A percentile compares a stretch with the other conserved stretches of the same genome.
These are phyloP conservation scores for Lota lota DNA, from an alignment of 2,113 vertebrate species.

Conservation along the genomic window DNA sequence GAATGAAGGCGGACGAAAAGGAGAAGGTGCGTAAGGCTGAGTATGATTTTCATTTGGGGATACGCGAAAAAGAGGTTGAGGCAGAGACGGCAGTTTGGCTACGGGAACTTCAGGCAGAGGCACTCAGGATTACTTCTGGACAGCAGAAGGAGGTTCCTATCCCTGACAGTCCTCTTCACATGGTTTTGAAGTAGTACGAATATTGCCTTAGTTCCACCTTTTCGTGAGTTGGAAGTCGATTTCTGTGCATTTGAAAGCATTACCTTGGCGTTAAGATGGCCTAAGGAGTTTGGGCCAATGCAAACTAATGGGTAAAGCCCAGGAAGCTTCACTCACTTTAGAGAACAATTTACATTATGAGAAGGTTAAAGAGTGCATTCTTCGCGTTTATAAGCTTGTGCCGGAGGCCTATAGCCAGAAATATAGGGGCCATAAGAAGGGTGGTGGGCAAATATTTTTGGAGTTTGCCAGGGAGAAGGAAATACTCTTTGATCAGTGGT, in stretches of 20 bases:
- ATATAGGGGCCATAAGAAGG: neutral
- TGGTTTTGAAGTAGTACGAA: neutral
- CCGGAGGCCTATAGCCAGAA: conserved; percentile 1
- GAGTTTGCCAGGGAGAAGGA: conserved; percentile 17
- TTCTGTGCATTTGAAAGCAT: too few relatives aligned
- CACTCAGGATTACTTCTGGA: neutral
- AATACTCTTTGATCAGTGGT: conserved; percentile 11
- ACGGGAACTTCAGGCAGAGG: neutral
- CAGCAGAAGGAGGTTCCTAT: neutral
- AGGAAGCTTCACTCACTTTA: neutral
- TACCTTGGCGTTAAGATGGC: neutral
- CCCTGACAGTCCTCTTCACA: too few relatives aligned
- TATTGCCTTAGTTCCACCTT: neutral
- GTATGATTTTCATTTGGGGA: neutral
- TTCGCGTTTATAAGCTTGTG: conserved; percentile 10
- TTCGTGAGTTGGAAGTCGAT: too few relatives aligned
- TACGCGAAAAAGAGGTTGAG: neutral
- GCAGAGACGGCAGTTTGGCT: neutral
- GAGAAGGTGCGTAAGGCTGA: neutral
- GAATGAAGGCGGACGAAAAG: neutral
- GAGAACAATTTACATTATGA: too few relatives aligned
- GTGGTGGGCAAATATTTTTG: conserved; percentile 13
- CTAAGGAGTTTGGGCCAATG: neutral
- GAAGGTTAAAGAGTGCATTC: neutral
- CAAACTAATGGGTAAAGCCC: neutral